phyloP scores from a whole-genome alignment of 64 coral and sea anemone species.

The Montipora foliosa region DNA sequence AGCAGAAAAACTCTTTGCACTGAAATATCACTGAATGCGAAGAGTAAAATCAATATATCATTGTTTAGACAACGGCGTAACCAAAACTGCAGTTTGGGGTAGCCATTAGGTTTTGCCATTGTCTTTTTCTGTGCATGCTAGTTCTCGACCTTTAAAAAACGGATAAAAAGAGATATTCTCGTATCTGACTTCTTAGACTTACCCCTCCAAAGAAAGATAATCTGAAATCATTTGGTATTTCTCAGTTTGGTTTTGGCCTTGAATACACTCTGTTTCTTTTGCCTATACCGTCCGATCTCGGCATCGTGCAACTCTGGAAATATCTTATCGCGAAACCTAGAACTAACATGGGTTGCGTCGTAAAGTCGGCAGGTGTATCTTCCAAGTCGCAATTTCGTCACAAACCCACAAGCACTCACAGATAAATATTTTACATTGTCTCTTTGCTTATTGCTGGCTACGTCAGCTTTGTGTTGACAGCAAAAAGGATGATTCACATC shows the following conservation, averaged over 20 bases:
- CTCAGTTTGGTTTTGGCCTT: neutral
- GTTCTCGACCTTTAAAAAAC: neutral
- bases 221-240: neutral
- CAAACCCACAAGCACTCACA: neutral
- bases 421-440: neutral
- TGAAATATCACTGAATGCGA: neutral
- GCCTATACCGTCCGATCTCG: neutral
- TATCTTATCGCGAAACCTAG: neutral
- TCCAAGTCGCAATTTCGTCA: neutral
- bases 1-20: too few relatives aligned
- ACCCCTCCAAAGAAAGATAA: neutral
- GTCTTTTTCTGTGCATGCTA: neutral
- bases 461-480: constrained; percentile 1
- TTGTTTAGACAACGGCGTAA: neutral
- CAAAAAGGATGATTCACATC: constrained; percentile 11
- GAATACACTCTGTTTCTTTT: neutral
- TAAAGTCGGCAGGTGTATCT: neutral
- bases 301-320: neutral
- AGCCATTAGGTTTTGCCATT: neutral
- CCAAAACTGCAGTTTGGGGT: neutral
- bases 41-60: neutral
- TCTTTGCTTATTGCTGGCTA: neutral
- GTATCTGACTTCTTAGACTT: neutral
- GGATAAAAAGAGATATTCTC: neutral
- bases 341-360: neutral